phyloP scores from a whole-genome alignment of 2,888 invertebrate genomes.

The Eupithecia centaureata region DNA sequence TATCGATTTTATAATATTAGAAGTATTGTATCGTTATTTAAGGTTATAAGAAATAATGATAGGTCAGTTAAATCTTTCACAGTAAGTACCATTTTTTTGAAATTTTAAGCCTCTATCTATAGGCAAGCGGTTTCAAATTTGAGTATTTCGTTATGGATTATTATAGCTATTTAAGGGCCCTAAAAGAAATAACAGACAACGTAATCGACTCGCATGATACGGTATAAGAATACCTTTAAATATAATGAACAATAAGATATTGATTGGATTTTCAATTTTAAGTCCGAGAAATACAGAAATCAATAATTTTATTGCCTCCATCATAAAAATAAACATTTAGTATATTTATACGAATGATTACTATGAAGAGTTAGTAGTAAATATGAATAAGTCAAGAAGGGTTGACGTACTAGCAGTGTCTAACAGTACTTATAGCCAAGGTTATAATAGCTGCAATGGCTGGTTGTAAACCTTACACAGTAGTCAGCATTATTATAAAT shows the following conservation, averaged over 20 bases:
- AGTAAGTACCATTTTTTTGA: no score
- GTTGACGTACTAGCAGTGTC: slow-evolving; percentile 7
- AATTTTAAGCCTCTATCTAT: no score
- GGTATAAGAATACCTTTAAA: neutral
- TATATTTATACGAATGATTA: neutral
- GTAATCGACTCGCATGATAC: neutral
- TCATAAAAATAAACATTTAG: neutral
- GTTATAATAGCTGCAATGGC: slow-evolving; percentile 26
- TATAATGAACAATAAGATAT: neutral
- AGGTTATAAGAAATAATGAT: no score
- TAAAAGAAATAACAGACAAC: neutral
- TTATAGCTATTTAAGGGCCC: neutral
- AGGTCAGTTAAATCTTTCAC: neutral
- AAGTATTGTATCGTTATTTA: no score
- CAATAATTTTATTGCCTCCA: neutral
- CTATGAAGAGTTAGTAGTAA: neutral
- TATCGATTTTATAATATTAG: no score
- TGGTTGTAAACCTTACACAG: neutral
- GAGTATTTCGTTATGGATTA: neutral
- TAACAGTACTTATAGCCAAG: slow-evolving; percentile 26
- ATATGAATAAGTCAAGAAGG: neutral
- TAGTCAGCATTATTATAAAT: neutral
- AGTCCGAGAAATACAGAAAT: neutral
- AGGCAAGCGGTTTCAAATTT: neutral
- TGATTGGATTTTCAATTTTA: neutral